Percentiles rank a stretch among this genome's conserved stretches.
Evolutionary conservation across 2,797 vertebrate species (phyloP).

Genomic region (Myiotriccus ornatus): DNA sequence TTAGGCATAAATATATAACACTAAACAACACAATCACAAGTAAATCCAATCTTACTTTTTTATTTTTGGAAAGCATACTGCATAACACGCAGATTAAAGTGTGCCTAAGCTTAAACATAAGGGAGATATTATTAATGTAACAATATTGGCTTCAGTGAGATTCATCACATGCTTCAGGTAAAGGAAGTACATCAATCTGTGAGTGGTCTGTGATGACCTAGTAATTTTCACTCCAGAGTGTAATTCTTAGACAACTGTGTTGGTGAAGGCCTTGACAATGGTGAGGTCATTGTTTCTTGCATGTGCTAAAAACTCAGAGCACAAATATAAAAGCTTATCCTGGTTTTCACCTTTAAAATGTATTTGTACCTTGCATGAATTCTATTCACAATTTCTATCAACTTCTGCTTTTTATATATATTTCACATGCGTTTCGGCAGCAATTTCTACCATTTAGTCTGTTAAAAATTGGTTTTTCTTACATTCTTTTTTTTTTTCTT

Average conservation of each 20-base stretch:
- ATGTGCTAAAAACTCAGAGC: background rate
- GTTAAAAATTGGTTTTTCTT: background rate
- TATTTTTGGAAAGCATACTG: background rate
- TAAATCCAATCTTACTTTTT: background rate
- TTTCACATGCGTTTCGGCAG: background rate
- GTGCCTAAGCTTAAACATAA: background rate
- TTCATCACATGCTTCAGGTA: background rate
- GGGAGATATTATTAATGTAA: background rate
- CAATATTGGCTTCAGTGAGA: background rate
- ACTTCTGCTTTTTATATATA: background rate
- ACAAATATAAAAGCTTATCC: background rate
- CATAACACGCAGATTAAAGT: background rate
- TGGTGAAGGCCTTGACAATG: background rate
- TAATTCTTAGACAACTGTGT: background rate
- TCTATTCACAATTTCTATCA: background rate
- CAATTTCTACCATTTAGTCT: background rate
- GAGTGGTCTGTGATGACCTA: background rate
- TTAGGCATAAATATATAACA: background rate
- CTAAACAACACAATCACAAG: background rate
- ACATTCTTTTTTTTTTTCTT: accelerated
- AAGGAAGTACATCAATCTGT: background rate
- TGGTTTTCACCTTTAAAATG: background rate
- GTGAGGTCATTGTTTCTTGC: background rate
- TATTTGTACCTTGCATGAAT: background rate
- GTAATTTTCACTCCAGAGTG: background rate